Evolutionary conservation across 2,113 vertebrate species (phyloP).

Genomic region (Heterotilapia buettikoferi): DNA sequence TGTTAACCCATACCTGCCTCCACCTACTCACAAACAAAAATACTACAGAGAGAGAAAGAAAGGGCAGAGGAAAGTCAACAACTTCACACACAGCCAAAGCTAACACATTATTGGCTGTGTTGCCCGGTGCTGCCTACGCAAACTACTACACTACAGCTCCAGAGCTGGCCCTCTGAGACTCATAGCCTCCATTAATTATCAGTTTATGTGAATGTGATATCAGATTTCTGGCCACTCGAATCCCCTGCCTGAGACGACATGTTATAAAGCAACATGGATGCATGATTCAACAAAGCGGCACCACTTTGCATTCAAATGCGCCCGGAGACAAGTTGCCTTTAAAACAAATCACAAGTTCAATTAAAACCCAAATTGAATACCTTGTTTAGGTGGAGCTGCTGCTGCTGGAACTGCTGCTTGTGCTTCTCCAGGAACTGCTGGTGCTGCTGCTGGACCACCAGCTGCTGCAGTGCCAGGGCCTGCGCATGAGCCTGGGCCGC

Average conservation of each 20-base stretch:
- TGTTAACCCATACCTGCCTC: conserved; percentile 38
- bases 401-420: conserved; percentile 95
- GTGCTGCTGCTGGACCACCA: conserved; percentile 96
- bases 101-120: not conserved
- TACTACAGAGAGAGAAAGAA: conserved; percentile 21
- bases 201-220: conserved; percentile 5
- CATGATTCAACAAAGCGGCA: not conserved
- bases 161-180: conserved; percentile 3
- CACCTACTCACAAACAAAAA: conserved; percentile 35
- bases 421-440: conserved; percentile 98
- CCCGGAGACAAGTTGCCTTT: accelerated
- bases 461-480: conserved; percentile 87
- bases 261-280: not conserved
- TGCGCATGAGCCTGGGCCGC: conserved; percentile 72
- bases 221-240: not conserved
- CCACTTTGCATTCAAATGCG: not conserved
- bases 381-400: conserved; percentile 92
- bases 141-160: conserved; percentile 25
- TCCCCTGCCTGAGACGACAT: not conserved
- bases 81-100: conserved; percentile 3
- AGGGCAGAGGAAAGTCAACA: not conserved
- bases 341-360: not conserved
- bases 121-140: conserved; percentile 31
- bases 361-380: conserved; percentile 43
- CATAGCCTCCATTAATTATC: not conserved